Conservation (phyloP, 2,113 vertebrate species). For the Zootoca vivipara region DNA sequence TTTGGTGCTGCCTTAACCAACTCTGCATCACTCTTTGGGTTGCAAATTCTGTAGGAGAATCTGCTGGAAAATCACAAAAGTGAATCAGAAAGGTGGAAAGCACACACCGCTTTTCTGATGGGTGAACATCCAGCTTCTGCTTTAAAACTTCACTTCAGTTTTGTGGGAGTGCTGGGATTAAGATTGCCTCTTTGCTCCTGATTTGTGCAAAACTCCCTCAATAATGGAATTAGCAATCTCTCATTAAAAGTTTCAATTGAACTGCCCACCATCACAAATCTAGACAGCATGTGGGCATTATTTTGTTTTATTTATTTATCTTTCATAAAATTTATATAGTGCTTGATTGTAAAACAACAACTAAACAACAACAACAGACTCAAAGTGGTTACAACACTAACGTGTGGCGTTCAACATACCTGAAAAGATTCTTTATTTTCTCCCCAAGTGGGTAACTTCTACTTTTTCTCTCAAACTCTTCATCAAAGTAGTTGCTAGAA, state of each 20-base stretch:
- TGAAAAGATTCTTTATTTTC: constrained; percentile 85
- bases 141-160: background rate
- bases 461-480: constrained; percentile 88
- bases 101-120: background rate
- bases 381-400: background rate
- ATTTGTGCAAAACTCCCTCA: background rate
- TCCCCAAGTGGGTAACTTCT: constrained; percentile 84
- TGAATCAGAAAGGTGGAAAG: background rate
- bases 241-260: background rate
- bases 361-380: no score
- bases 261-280: background rate
- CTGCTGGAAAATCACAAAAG: background rate
- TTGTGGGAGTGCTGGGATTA: background rate
- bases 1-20: background rate
- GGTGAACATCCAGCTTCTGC: background rate
- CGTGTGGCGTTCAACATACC: constrained; percentile 66
- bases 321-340: no score
- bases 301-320: no score
- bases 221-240: background rate
- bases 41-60: background rate
- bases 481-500: constrained; percentile 83
- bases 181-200: background rate
- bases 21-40: background rate
- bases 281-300: background rate
- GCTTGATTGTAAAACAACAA: no score